Evolutionary conservation across 2,888 invertebrate genomes (phyloP).

Genomic region (Bellardia bayeri): DNA sequence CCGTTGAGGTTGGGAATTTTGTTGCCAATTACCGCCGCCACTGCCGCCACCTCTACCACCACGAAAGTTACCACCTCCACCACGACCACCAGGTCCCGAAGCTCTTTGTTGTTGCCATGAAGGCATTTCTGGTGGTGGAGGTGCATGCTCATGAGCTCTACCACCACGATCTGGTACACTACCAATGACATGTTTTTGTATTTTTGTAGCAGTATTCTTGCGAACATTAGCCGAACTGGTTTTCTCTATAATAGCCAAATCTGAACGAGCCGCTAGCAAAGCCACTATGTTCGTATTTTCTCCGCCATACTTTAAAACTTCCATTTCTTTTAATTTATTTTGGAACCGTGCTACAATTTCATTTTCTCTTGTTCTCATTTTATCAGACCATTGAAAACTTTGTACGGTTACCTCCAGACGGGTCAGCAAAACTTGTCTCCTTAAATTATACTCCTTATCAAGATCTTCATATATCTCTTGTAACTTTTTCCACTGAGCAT

Average conservation of each 20-base stretch:
- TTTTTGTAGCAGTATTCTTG: conserved; percentile 91
- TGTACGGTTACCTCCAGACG: conserved; percentile 97
- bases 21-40: conserved; percentile 77
- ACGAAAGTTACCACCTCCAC: conserved; percentile 80
- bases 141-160: conserved; percentile 94
- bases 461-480: conserved; percentile 89
- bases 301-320: conserved; percentile 81
- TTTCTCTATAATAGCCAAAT: conserved; percentile 95
- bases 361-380: conserved; percentile 90
- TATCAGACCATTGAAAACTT: conserved; percentile 97
- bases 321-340: conserved; percentile 83
- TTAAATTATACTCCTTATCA: conserved; percentile 91
- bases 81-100: conserved; percentile 84
- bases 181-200: conserved; percentile 96
- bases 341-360: conserved; percentile 87
- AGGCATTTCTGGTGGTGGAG: conserved; percentile 99
- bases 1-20: conserved; percentile 70
- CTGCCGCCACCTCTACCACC: conserved; percentile 80
- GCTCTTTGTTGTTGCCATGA: conserved; percentile 92
- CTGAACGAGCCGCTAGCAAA: conserved; percentile 92
- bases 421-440: conserved; percentile 94
- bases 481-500: conserved; percentile 93
- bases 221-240: conserved; percentile 94
- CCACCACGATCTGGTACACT: conserved; percentile 97
- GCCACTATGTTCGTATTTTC: conserved; percentile 88